Evolutionary conservation across 1,140 invertebrate species (phyloP), one percentile per base, ranked within the genome.

Genomic region (Plutomurus gul): DNA sequence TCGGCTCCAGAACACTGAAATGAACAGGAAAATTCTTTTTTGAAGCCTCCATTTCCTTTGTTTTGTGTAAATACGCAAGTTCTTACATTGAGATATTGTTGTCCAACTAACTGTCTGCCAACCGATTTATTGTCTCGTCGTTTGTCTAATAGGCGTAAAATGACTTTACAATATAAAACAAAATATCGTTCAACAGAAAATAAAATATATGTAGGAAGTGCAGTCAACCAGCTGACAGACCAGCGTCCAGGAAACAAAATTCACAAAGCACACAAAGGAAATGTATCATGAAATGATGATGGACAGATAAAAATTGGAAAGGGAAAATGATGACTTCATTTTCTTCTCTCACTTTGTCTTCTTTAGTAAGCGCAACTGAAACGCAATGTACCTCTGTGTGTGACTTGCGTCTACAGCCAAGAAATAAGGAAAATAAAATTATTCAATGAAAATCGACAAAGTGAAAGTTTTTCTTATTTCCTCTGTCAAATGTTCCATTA

Each of bases 1-100:
- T 79, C 10, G 82, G 82, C 18, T 83, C 79, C n/a, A 83, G 20
- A 11, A 83, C 82, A 60, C 82, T 83, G 56, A 7, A 70, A 77
- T 22, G 25, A 4, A 37, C 10, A 18, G 10, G n/a, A 18, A 10
- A 3, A 56, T 22, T 22, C 16, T 3, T 22, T 56, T 22, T 22
- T 4, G 18, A 16, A 18, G 11, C 22, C 10, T 22, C 22, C 18
- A 18, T 56, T 10, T 18, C 10, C 49, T 27, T 10, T 43, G 39
- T 43, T n/a, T 43, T 43, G 39, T n/a, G n/a, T n/a, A n/a, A n/a
- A n/a, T n/a, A n/a, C n/a, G n/a, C n/a, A n/a, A 13, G 39, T 43
- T 10, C 1, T 43, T 43, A 43, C n/a, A 43, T 13, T 3, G 39
- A 43, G 11, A 13, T 43, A 13, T 43, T 43, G 39, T 2, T 13